Evolutionary conservation across 1,140 invertebrate genomes (phyloP), one percentile per base, ranked within the genome.

Genomic region (Ceratosolen fusciceps): DNA sequence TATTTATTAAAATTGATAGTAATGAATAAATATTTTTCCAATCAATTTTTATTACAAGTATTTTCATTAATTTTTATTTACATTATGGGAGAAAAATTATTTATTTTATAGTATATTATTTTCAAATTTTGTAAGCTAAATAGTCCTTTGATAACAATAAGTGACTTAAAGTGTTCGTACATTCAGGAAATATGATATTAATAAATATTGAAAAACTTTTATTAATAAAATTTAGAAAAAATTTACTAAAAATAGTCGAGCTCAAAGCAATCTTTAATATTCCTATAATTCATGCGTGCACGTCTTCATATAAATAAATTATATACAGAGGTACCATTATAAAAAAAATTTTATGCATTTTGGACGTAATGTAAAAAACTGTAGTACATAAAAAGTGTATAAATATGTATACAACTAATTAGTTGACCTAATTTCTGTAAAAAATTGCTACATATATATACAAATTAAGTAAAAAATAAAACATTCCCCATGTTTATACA

Each of bases 281-380:
- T 39, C 39, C n/a, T 39, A 43, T 43, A 68, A 68, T 26, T 71
- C 52, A 47, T 49, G 49, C n/a, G 73, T 47, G 56, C 47, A 56
- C 77, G 77, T 65, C 68, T 72, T 78, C 54, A 26, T 58, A 78
- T 78, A 62, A 62, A 77, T 71, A 58, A 70, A 70, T 77, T 78
- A 26, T 72, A 62, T 72, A 52, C 52, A 62, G 72, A 19, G 72
- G 47, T 60, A 70, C 24, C 39, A 74, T 68, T 73, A 52, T 65
- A 68, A 9, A 43, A 34, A 79, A 79, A 26, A 73, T 79, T 79
- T 56, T 79, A 79, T 58, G 76, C 68, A 79, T 71, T 79, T 79
- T 67, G 77, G 77, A 67, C 77, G 70, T 74, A 70, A 79, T 73
- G 54, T 62, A 65, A 74, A 79, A 56, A 79, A 74, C 68, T 79